phyloP scores from a whole-genome alignment of 2,113 vertebrate genomes.

The Okapia johnstoni region DNA sequence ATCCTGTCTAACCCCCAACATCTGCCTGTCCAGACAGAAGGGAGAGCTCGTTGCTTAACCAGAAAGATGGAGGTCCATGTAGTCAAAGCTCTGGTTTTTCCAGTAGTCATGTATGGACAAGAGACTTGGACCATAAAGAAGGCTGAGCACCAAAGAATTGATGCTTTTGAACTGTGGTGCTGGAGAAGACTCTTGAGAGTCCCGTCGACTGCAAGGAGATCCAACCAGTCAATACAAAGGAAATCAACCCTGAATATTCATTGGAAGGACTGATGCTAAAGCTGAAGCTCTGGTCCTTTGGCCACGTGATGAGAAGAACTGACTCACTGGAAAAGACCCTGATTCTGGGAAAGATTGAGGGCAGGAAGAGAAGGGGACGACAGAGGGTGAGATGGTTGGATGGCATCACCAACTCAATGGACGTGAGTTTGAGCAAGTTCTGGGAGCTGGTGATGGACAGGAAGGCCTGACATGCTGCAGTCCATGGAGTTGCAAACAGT shows the following conservation, averaged over 20 bases:
- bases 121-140: not conserved
- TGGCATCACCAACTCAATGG: not conserved
- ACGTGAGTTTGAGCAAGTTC: not conserved
- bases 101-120: not conserved
- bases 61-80: not conserved
- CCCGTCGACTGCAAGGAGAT: not conserved
- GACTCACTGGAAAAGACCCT: not conserved
- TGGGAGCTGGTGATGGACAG: not conserved
- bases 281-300: not conserved
- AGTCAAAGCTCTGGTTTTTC: not conserved
- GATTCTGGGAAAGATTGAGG: not conserved
- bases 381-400: not conserved
- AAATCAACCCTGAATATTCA: not conserved
- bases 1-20: not conserved
- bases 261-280: not conserved
- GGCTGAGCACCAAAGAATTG: not conserved
- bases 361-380: not conserved
- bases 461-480: accelerated
- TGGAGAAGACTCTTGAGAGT: not conserved
- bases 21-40: not conserved
- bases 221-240: not conserved
- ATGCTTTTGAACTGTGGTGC: not conserved
- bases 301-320: not conserved
- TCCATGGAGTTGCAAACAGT: not conserved
- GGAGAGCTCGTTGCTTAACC: not conserved